Evolutionary conservation across 2,888 invertebrate species (phyloP), one percentile per base, ranked within the genome.

Genomic region (Barypeithes pellucidus): DNA sequence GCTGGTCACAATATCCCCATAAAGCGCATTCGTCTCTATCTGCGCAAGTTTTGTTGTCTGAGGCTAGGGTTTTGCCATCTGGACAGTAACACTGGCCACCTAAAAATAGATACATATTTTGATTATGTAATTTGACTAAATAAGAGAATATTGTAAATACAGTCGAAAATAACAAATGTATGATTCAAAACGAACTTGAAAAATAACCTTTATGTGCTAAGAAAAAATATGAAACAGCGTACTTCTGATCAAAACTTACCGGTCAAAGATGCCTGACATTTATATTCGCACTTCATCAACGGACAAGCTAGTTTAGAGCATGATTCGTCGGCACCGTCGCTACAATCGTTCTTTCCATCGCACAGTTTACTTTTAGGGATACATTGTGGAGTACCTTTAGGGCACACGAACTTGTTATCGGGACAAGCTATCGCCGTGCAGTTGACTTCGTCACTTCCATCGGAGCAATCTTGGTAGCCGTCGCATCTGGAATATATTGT

Each of bases 1-100:
- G 88, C 86, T 99, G 99, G 84, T 98, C 97, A 86, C 99, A 99
- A 86, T 91, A 95, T 45, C 96, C 96, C 96, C 96, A 96, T 86
- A 95, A 95, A 54, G 88, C 85, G 86, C 96, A 96, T 86, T 99
- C 98, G 87, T 99, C 93, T 79, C 95, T 90, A 88, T 99, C 99
- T 41, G 91, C 89, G 85, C 99, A 99, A 3, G 94, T 94, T 79
- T 93, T 89, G 83, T 95, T 95, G 84, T 95, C 94, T 4, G 92
- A 86, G 0, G 94, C 91, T n/a, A 98, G 89, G 80, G 92, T 89
- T 81, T 94, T 93, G 0, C 98, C 98, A 22, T 92, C 89, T 0
- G 93, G 92, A 87, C 99, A 99, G 73, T 92, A 93, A 86, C 99
- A 99, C 61, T 92, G 90, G 43, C 98, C 98, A 59, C 98, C 98